Conservation (phyloP, 2,113 vertebrate genomes). For the Lutjanus erythropterus region DNA sequence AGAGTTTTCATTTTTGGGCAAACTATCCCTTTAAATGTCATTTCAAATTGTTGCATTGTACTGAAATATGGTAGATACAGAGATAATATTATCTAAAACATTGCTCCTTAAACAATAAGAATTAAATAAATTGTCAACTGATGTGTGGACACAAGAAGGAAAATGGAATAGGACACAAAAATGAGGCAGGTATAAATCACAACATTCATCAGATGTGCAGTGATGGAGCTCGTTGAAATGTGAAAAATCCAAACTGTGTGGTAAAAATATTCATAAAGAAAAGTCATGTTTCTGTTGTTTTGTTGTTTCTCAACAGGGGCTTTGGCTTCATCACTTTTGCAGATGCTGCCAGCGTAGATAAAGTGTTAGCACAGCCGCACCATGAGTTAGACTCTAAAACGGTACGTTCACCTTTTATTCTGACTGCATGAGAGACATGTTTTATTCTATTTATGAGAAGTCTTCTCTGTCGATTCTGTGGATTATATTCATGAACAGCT, state of each 20-base stretch:
- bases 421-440: slow-evolving; percentile 1
- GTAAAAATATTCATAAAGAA: background rate
- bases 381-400: too few species aligned
- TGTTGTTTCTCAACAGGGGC: background rate
- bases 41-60: background rate
- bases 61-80: background rate
- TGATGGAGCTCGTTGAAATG: background rate
- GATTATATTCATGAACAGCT: background rate
- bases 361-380: too few species aligned
- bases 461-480: background rate
- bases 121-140: background rate
- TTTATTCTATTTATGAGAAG: background rate
- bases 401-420: slow-evolving; percentile 74
- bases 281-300: background rate
- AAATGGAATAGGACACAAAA: background rate
- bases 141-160: background rate
- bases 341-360: too few species aligned
- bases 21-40: background rate
- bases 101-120: background rate
- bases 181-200: background rate
- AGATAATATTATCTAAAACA: background rate
- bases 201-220: background rate
- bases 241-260: background rate
- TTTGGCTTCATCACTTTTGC: too few species aligned
- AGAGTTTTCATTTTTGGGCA: too few species aligned